Percentiles rank a stretch among this genome's conserved stretches.
Evolutionary conservation across 2,797 vertebrate genomes (phyloP).

Genomic region (Sebastes melanostomus): DNA sequence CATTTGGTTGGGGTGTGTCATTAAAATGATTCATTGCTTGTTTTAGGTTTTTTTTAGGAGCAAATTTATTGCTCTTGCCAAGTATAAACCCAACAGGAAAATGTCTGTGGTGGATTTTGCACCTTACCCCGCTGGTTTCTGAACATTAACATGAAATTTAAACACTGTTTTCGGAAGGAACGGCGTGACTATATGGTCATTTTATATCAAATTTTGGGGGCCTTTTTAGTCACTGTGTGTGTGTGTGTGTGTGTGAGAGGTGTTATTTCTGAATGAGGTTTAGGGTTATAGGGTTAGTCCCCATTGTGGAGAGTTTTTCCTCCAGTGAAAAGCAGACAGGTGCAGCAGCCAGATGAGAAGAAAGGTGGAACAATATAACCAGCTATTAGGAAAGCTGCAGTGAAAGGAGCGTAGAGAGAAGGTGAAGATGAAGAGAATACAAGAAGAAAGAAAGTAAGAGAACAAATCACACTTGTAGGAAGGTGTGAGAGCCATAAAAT

Average conservation of each 20-base stretch:
- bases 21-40: constrained; percentile 38
- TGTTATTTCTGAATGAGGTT: neutral
- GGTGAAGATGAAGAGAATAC: neutral
- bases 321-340: constrained; percentile 54
- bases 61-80: constrained; percentile 11
- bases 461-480: neutral
- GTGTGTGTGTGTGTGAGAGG: neutral
- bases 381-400: constrained; percentile 39
- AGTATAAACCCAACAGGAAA: constrained; percentile 20
- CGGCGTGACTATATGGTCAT: neutral
- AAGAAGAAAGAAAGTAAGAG: neutral
- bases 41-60: neutral
- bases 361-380: constrained; percentile 46
- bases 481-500: neutral
- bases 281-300: neutral
- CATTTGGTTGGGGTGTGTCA: neutral
- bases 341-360: constrained; percentile 55
- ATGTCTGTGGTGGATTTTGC: constrained; percentile 15
- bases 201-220: neutral
- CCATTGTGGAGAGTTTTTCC: neutral
- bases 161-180: constrained; percentile 24
- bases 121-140: neutral
- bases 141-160: constrained; percentile 7
- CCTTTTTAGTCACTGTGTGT: neutral
- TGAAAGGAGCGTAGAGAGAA: constrained; percentile 19